Evolutionary conservation across 2,113 vertebrate genomes (phyloP).

Genomic region (Cathartes aura): DNA sequence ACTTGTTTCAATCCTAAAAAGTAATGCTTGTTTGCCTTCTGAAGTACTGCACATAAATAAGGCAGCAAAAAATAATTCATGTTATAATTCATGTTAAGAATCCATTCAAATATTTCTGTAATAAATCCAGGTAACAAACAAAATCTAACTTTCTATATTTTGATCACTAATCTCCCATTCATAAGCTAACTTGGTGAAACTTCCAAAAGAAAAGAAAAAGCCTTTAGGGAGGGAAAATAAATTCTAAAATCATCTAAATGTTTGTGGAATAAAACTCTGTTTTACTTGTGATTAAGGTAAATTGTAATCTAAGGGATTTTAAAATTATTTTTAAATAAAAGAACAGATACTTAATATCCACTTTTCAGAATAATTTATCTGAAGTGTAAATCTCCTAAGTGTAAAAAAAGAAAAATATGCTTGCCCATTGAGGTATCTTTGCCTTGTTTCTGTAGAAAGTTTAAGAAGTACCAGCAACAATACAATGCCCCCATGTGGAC

Average conservation of each 20-base stretch:
- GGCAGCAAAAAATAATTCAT: background rate
- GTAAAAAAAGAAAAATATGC: background rate
- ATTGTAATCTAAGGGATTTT: background rate
- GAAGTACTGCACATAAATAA: background rate
- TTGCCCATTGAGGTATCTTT: background rate
- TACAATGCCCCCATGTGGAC: conserved; percentile 59
- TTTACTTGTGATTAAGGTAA: background rate
- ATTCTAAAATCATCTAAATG: background rate
- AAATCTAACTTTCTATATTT: background rate
- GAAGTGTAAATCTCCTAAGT: background rate
- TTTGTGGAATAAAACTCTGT: background rate
- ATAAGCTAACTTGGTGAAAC: background rate
- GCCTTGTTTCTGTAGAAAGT: background rate
- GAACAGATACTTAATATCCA: background rate
- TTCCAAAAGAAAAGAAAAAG: background rate
- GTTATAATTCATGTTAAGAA: background rate
- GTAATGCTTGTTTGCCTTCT: background rate
- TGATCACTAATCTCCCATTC: background rate
- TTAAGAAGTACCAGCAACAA: conserved; percentile 31
- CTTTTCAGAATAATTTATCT: background rate
- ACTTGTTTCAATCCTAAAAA: background rate
- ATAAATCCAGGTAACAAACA: background rate
- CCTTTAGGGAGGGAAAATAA: background rate
- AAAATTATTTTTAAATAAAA: background rate
- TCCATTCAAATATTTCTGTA: background rate